Conservation (phyloP, 2,113 vertebrate genomes). For the Eurystomus gularis region DNA sequence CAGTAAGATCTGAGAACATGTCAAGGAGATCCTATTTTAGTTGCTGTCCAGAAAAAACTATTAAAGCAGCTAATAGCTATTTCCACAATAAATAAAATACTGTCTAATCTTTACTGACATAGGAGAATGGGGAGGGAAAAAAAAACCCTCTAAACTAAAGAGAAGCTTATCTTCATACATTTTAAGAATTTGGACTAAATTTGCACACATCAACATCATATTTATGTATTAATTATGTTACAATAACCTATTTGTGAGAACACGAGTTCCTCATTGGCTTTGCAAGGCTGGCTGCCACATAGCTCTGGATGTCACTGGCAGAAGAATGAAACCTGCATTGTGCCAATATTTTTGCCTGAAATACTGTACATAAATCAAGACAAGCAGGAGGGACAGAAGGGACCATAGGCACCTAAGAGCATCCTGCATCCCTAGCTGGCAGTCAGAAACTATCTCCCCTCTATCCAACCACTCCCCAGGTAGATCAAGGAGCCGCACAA, state of each 20-base stretch:
- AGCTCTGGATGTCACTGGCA: not conserved
- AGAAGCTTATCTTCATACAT: not conserved
- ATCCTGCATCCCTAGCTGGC: not conserved
- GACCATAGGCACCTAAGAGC: not conserved
- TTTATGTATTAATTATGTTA: not conserved
- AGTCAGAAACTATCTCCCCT: not conserved
- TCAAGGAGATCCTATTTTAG: slow-evolving; percentile 2
- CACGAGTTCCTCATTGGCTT: not conserved
- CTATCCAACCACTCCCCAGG: rapidly evolving
- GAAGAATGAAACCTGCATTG: not conserved
- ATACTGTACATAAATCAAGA: not conserved
- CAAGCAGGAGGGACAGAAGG: not conserved
- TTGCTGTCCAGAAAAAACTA: not conserved
- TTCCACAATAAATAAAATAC: slow-evolving; percentile 47
- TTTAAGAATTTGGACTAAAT: not conserved
- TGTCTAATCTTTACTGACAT: not conserved
- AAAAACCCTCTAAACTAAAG: not conserved
- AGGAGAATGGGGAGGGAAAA: not conserved
- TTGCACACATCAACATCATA: not conserved
- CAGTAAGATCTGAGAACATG: not conserved
- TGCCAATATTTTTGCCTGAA: not conserved
- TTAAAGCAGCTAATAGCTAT: not conserved
- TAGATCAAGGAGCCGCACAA: not conserved
- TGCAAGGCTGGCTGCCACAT: not conserved
- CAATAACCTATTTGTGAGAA: not conserved